phyloP scores from a whole-genome alignment of 2,113 vertebrate genomes.

The Tauraco erythrolophus region DNA sequence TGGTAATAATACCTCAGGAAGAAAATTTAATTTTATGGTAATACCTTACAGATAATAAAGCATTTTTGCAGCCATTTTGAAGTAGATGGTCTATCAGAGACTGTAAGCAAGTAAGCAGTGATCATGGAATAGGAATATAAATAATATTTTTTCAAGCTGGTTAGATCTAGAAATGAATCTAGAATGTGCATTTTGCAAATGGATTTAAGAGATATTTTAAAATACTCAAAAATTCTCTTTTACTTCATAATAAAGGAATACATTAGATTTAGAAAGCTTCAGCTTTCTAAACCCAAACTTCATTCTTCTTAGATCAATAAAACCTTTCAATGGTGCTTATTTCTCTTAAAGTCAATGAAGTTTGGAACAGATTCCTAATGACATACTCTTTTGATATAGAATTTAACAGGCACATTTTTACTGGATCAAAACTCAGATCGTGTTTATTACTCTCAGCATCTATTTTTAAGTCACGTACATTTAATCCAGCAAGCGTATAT shows the following conservation, averaged over 20 bases:
- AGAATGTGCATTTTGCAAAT: not conserved
- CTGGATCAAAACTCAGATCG: not conserved
- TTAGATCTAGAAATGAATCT: not conserved
- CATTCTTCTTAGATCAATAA: not conserved
- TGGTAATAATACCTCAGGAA: not conserved
- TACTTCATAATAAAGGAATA: not conserved
- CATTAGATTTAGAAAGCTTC: not conserved
- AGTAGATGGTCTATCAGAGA: not conserved
- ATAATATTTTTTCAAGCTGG: not conserved
- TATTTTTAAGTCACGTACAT: not conserved
- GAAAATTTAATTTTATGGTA: not conserved
- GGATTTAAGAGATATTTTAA: not conserved
- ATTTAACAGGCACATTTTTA: not conserved
- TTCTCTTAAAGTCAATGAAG: not conserved
- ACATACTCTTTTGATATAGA: not conserved
- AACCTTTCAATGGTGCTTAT: not conserved
- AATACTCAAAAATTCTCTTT: not conserved
- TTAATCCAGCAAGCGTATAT: not conserved
- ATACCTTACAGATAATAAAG: not conserved
- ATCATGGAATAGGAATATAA: not conserved
- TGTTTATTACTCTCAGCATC: not conserved
- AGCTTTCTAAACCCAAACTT: not conserved
- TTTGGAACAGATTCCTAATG: not conserved
- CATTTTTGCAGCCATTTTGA: not conserved
- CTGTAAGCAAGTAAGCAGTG: not conserved